These are phyloP conservation scores for Lepidocyrtinus sp. DNA, from an alignment of 2,888 invertebrate species.

Conservation along the genomic window DNA sequence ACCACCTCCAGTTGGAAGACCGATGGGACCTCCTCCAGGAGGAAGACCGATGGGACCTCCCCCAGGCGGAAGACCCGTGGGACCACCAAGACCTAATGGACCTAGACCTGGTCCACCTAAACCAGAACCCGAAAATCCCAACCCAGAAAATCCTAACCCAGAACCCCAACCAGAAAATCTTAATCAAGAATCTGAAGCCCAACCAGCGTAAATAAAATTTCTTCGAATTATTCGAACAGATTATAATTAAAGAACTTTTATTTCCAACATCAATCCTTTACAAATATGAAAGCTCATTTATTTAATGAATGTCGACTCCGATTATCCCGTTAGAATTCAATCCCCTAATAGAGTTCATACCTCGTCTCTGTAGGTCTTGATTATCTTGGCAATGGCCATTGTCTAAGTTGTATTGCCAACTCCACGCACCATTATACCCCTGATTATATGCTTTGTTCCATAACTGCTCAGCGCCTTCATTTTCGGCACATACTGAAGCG, in stretches of 20 bases:
- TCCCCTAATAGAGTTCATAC: conserved; percentile 56
- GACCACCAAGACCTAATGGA: not conserved
- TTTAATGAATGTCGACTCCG: conserved; percentile 39
- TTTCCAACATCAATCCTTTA: no score
- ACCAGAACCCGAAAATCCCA: not conserved
- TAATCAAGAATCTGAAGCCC: not conserved
- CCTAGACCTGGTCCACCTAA: not conserved
- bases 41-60: not conserved
- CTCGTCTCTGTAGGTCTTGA: conserved; percentile 62
- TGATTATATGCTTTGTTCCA: conserved; percentile 65
- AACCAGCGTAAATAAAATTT: not conserved
- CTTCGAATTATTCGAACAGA: not conserved
- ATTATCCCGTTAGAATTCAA: conserved; percentile 54
- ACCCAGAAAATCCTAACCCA: not conserved
- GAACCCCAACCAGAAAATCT: not conserved
- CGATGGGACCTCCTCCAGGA: not conserved
- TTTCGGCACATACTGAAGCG: conserved; percentile 63
- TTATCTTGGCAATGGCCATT: conserved; percentile 67
- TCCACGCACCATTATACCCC: conserved; percentile 67
- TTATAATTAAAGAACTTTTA: not conserved
- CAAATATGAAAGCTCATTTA: no score
- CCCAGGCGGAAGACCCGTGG: not conserved
- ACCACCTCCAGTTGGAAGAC: not conserved
- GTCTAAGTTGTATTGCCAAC: conserved; percentile 69
- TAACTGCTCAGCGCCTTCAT: conserved; percentile 61